Evolutionary conservation across 2,888 invertebrate genomes (phyloP), one percentile per base, ranked within the genome.

Genomic region (Drosophila ochracea): DNA sequence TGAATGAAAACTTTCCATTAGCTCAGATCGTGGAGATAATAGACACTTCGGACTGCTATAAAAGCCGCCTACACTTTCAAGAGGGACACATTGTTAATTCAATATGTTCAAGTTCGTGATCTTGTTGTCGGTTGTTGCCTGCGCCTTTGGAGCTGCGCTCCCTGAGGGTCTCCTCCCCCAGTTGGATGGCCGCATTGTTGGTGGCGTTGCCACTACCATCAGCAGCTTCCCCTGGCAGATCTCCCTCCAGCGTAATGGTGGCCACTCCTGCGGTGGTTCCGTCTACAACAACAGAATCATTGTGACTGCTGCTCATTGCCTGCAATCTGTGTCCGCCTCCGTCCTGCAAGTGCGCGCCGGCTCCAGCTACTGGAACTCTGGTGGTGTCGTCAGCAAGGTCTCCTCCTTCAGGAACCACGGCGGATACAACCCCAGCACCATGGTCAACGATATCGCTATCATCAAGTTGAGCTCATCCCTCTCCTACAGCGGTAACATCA

Each of bases 221-320:
- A 52, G 65, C 43, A 78, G 81, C 59, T 89, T 81, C 69, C 92
- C 92, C 30, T 91, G 87, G 82, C 88, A 88, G 71, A 76, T 90
- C 33, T 91, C 91, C 2, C 66, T 92, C 7, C 83, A 84, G 68
- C 82, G 82, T n/a, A 84, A 91, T 53, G 94, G 94, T 1, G 79
- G 91, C 0, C 95, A 95, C 81, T 90, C 92, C 0, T 95, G 95
- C 79, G 95, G 95, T 2, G 95, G 94, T 0, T 91, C 94, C 11
- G 85, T 95, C 58, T 93, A 93, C 62, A 87, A 84, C 28, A 86
- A 93, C 60, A 94, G 94, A 41, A 75, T 86, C 50, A 92, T 94
- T 1, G 71, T 95, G 6, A 95, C 95, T 2, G 95, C 95, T 30
- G 95, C 95, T n/a, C 95, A 95, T 85, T 95, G 95, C 81, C 92